Percentiles rank a stretch among this genome's conserved stretches.
Evolutionary conservation across 2,888 invertebrate genomes (phyloP).

Genomic region (Lamproptera curius): DNA sequence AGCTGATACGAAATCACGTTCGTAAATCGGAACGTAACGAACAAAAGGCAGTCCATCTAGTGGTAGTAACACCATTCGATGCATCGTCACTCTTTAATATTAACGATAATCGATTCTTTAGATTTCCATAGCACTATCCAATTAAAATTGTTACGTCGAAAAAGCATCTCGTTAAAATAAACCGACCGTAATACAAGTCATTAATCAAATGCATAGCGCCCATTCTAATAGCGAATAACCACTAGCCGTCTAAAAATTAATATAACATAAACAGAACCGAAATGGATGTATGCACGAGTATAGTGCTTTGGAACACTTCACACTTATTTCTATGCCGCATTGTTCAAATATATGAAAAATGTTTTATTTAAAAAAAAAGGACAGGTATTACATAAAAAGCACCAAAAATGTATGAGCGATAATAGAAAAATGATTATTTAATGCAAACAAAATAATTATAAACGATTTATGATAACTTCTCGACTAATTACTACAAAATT

Average conservation of each 20-base stretch:
- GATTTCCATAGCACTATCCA: constrained; percentile 44
- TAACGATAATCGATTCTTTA: constrained; percentile 23
- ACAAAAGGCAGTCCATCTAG: no score
- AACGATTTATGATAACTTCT: not conserved
- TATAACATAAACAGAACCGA: constrained; percentile 47
- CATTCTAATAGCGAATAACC: constrained; percentile 35
- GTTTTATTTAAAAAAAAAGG: not conserved
- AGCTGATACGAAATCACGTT: no score
- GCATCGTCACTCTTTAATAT: constrained; percentile 32
- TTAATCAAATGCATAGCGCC: constrained; percentile 43
- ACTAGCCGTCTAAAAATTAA: constrained; percentile 50
- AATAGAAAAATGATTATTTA: not conserved
- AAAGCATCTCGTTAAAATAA: constrained; percentile 35
- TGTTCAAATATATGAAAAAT: not conserved
- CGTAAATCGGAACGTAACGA: no score
- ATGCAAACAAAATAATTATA: not conserved
- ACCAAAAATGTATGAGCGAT: not conserved
- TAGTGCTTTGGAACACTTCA: constrained; percentile 2
- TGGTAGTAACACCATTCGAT: constrained; percentile 24
- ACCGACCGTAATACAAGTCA: constrained; percentile 40
- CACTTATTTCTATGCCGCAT: constrained; percentile 4
- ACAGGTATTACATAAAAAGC: not conserved
- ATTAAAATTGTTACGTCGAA: constrained; percentile 37
- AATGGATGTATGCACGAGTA: constrained; percentile 23
- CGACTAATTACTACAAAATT: not conserved